Evolutionary conservation across 2,888 invertebrate genomes (phyloP).

Genomic region (Cryptocephalus moraei): DNA sequence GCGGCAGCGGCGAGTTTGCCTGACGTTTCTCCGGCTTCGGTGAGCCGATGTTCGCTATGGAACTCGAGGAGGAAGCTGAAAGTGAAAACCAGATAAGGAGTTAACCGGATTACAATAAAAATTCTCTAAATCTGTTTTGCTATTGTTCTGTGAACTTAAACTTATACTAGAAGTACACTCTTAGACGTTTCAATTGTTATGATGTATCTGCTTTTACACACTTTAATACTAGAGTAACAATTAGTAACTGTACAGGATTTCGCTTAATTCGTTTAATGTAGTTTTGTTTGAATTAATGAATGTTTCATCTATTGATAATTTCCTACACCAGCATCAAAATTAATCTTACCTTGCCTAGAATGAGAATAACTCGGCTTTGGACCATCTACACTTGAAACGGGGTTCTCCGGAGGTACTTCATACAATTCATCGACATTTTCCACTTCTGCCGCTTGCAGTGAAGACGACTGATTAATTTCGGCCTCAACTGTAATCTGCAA

Average conservation of each 20-base stretch:
- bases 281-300: too few relatives aligned
- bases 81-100: conserved; percentile 6
- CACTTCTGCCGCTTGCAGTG: conserved; percentile 11
- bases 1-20: conserved; percentile 80
- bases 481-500: conserved; percentile 31
- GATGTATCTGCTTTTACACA: too few relatives aligned
- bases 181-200: too few relatives aligned
- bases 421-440: conserved; percentile 26
- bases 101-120: too few relatives aligned
- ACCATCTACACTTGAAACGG: conserved; percentile 52
- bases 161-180: too few relatives aligned
- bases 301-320: too few relatives aligned
- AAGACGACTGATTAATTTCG: conserved; percentile 29
- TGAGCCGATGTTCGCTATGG: conserved; percentile 53
- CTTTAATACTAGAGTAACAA: too few relatives aligned
- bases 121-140: too few relatives aligned
- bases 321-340: too few relatives aligned
- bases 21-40: conserved; percentile 85
- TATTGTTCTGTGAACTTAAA: too few relatives aligned
- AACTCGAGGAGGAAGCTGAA: conserved; percentile 57
- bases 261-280: too few relatives aligned
- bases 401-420: conserved; percentile 44
- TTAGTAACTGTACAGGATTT: too few relatives aligned
- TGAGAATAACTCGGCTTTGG: conserved; percentile 44
- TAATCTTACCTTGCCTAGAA: conserved; percentile 44